A percentile compares a stretch with the other conserved stretches of the same genome.
phyloP scores from a whole-genome alignment of 2,888 invertebrate species.

The Sesia apiformis region DNA sequence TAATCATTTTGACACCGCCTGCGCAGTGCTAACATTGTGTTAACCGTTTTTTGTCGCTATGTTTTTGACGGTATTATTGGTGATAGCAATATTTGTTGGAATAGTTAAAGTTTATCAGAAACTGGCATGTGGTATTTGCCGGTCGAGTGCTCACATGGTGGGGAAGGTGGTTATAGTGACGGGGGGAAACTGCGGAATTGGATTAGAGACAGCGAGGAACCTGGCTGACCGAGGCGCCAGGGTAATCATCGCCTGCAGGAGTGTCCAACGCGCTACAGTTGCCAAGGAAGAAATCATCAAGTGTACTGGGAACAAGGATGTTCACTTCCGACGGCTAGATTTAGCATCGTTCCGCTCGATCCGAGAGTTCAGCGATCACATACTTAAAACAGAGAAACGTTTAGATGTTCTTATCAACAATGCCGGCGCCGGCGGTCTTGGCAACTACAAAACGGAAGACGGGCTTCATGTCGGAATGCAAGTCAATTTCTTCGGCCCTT shows the following conservation, averaged over 20 bases:
- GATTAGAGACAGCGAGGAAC: constrained; percentile 68
- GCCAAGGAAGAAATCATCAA: constrained; percentile 54
- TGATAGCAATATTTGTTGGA: constrained; percentile 25
- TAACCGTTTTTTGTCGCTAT: constrained; percentile 1
- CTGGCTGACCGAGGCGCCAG: constrained; percentile 65
- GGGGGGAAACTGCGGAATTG: constrained; percentile 67
- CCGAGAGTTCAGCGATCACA: constrained; percentile 71
- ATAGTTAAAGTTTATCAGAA: constrained; percentile 53
- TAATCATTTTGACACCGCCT: constrained; percentile 1
- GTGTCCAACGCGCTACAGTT: constrained; percentile 38
- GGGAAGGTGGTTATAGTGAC: constrained; percentile 64
- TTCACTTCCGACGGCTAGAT: constrained; percentile 51
- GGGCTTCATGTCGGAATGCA: constrained; percentile 81
- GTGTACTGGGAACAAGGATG: constrained; percentile 44
- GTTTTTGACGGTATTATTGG: constrained; percentile 15
- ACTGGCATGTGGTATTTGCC: constrained; percentile 52
- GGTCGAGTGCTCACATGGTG: constrained; percentile 57
- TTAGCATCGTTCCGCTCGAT: constrained; percentile 62
- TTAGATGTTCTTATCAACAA: constrained; percentile 77
- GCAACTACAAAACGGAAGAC: constrained; percentile 74
- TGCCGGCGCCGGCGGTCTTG: constrained; percentile 68
- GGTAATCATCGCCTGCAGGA: constrained; percentile 68
- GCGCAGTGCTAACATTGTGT: constrained; percentile 6
- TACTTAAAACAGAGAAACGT: constrained; percentile 59
- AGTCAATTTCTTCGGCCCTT: constrained; percentile 82